Percentiles rank a stretch among this genome's conserved stretches.
phyloP scores from a whole-genome alignment of 2,113 vertebrate genomes.

The Saguinus imperator region DNA sequence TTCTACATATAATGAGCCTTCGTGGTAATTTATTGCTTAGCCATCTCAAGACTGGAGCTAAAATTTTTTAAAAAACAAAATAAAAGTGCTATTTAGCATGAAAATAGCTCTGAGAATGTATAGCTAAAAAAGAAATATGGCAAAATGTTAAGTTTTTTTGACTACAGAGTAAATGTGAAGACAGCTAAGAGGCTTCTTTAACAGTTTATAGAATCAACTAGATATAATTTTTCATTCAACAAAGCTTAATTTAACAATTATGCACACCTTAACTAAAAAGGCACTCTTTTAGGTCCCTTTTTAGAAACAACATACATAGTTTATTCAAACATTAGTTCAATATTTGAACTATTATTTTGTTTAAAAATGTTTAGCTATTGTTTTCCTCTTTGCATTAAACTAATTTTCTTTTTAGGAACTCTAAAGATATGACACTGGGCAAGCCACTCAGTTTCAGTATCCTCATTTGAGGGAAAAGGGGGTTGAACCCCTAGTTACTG shows the following conservation, averaged over 20 bases:
- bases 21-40: constrained; percentile 75
- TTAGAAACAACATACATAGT: not conserved
- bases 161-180: constrained; percentile 16
- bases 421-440: not conserved
- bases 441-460: not conserved
- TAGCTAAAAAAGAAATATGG: constrained; percentile 62
- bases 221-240: constrained; percentile 62
- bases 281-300: constrained; percentile 69
- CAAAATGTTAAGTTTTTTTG: constrained; percentile 56
- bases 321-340: constrained; percentile 42
- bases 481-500: not conserved
- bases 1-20: constrained; percentile 77
- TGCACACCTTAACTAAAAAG: constrained; percentile 25
- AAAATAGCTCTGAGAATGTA: constrained; percentile 61
- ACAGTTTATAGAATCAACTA: constrained; percentile 71
- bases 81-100: constrained; percentile 64
- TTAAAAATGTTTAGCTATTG: constrained; percentile 23
- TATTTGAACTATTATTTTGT: constrained; percentile 59
- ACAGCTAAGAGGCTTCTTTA: constrained; percentile 56
- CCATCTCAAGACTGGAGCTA: constrained; percentile 70
- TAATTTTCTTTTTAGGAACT: not conserved
- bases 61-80: constrained; percentile 59
- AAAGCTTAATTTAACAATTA: constrained; percentile 49
- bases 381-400: not conserved
- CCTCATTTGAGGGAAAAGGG: not conserved